Evolutionary conservation across 2,888 invertebrate genomes (phyloP).

Genomic region (Drosophila atroscutellata): DNA sequence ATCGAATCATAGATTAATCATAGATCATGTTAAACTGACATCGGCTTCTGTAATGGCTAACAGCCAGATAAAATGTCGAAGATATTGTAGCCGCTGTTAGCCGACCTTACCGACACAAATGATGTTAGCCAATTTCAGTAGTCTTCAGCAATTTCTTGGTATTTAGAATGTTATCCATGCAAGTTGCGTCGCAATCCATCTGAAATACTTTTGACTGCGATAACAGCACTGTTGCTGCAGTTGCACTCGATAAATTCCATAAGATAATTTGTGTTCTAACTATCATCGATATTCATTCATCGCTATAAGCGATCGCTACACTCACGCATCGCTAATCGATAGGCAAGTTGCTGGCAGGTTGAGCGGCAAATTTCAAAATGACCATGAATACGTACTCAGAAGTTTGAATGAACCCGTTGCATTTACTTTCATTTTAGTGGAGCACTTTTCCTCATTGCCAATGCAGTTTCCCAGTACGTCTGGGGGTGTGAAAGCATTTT

Average conservation of each 20-base stretch:
- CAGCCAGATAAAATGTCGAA: constrained; percentile 1
- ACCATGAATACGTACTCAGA: background rate
- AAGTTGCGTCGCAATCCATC: background rate
- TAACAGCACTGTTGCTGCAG: background rate
- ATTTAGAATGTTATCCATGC: background rate
- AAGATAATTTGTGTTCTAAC: background rate
- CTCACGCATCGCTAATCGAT: background rate
- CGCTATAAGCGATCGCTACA: background rate
- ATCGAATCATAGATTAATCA: background rate
- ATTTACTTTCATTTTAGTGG: constrained; percentile 33
- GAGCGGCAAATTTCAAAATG: constrained; percentile 5
- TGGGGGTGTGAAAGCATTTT: constrained; percentile 53
- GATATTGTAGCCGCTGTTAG: background rate
- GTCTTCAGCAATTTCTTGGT: background rate
- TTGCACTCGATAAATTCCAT: background rate
- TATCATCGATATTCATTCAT: background rate
- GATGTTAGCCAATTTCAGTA: background rate
- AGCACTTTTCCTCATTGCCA: constrained; percentile 57
- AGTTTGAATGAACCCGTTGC: background rate
- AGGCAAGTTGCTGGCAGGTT: background rate
- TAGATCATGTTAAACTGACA: constrained; percentile 1
- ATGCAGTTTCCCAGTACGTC: constrained; percentile 50
- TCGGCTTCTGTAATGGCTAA: constrained; percentile 5
- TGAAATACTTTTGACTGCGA: background rate
- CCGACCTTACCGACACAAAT: background rate